Evolutionary conservation across 2,113 vertebrate species (phyloP), one percentile per base, ranked within the genome.

Genomic region (Dasypus novemcinctus): DNA sequence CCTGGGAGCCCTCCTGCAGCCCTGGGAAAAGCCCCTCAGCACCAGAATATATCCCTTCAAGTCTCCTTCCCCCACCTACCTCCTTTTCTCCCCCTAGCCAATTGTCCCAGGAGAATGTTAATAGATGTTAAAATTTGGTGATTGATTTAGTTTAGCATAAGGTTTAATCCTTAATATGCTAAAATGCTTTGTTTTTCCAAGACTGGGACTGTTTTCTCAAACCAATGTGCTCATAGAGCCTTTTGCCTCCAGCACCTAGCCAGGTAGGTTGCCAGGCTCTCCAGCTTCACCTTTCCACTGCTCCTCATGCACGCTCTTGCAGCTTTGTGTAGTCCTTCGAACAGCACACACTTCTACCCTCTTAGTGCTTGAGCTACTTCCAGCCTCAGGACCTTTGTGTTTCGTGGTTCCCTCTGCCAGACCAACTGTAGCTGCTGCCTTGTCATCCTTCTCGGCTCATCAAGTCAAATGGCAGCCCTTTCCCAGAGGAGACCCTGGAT

Each of bases 391-490:
- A 7, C 46, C 38, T 72, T 66, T 90, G 68, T 25, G 31, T 15
- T 38, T 43, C 36, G 15, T 36, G 31, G 17, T 59, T 63, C 64
- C 27, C 74, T 64, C 23, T 38, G 25, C 41, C 11, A 69, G 25
- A 46, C n/a, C 20, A 61, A 54, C 38, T 49, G 54, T 21, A n/a
- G 46, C 54, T n/a, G 46, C 41, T 5, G 3, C 36, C 29, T 66
- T 78, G 17, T 27, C 20, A 27, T 31, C 59, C 7, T 14, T 88
- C 74, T 64, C 41, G 38, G 83, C 91, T 91, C 68, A 79, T 93
- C 68, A 79, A 72, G 63, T 92, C 57, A 84, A 94, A 96, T 82
- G 21, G 38, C 81, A 63, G 54, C 6, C 57, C 25, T 72, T 88
- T 81, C 86, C 10, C 25, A 84, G 31, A 83, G 11, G 31, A 13